These are phyloP conservation scores for Palythoa heliodiscus DNA, from an alignment of 92 coral and sea anemone species.

Conservation along the genomic window DNA sequence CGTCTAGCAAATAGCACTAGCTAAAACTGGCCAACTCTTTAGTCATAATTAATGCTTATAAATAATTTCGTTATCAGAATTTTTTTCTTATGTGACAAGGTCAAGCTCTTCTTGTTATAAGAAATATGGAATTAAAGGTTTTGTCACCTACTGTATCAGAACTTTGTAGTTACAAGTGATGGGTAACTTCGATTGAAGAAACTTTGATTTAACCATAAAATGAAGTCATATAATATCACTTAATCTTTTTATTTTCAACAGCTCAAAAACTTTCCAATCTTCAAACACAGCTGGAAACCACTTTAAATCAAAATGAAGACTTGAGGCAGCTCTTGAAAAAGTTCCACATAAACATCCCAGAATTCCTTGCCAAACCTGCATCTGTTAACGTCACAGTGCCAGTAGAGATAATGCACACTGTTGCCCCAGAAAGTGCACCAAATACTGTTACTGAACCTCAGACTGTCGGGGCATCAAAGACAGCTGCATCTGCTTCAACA, in stretches of 20 bases:
- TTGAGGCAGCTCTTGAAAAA: conserved; percentile 61
- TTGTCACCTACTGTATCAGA: background rate
- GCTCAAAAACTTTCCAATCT: conserved; percentile 69
- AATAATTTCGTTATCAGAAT: too few relatives aligned
- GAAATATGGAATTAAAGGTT: background rate
- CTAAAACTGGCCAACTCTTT: too few relatives aligned
- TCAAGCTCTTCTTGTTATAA: too few relatives aligned
- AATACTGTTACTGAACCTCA: conserved; percentile 19
- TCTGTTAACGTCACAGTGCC: conserved; percentile 20
- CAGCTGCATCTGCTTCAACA: background rate
- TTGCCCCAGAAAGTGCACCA: background rate
- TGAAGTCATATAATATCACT: background rate
- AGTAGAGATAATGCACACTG: conserved; percentile 3
- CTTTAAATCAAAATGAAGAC: conserved; percentile 56
- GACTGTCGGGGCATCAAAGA: background rate
- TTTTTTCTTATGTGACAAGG: too few relatives aligned
- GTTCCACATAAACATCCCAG: conserved; percentile 58
- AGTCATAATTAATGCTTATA: too few relatives aligned
- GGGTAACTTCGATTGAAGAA: too few relatives aligned
- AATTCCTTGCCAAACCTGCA: conserved; percentile 36
- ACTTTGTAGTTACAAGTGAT: background rate
- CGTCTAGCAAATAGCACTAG: too few relatives aligned
- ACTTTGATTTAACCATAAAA: background rate
- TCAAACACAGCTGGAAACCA: conserved; percentile 56
- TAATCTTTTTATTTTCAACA: conserved; percentile 34